phyloP scores from a whole-genome alignment of 2,113 vertebrate species.

The Martes martes region DNA sequence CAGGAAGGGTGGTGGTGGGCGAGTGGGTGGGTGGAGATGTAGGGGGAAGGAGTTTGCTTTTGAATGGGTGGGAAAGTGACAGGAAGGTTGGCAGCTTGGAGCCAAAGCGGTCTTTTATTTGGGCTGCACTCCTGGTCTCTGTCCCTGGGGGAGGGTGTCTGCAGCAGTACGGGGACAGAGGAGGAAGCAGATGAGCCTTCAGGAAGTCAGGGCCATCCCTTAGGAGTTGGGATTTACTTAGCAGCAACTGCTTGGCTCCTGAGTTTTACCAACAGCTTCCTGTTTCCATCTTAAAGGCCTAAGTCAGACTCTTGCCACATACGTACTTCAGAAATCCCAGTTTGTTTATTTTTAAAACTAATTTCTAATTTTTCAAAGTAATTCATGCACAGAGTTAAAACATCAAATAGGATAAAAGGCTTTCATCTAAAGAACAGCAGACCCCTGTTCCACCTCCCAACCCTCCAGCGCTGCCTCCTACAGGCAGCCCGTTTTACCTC shows the following conservation, averaged over 20 bases:
- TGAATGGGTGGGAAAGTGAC: conserved; percentile 70
- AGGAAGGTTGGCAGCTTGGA: conserved; percentile 53
- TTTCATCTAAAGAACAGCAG: conserved; percentile 9
- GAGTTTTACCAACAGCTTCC: conserved; percentile 50
- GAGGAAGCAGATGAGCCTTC: conserved; percentile 74
- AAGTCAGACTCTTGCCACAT: neutral
- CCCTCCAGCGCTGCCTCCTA: neutral
- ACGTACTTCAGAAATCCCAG: conserved; percentile 29
- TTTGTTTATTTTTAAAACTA: conserved; percentile 52
- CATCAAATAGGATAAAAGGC: conserved; percentile 39
- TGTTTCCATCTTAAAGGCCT: conserved; percentile 46
- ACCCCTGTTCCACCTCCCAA: neutral
- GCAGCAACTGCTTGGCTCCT: conserved; percentile 39
- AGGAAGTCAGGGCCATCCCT: conserved; percentile 62
- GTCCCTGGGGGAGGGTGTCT: conserved; percentile 51
- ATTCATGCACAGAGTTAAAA: neutral
- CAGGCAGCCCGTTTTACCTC: neutral
- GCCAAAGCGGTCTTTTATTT: conserved; percentile 63
- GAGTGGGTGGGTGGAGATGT: conserved; percentile 67
- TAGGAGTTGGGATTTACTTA: conserved; percentile 49
- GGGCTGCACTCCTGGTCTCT: neutral
- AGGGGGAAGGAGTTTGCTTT: conserved; percentile 64
- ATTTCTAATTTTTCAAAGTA: conserved; percentile 54
- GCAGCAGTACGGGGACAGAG: neutral
- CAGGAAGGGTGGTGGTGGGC: conserved; percentile 71